Evolutionary conservation across 1,140 invertebrate genomes (phyloP).

Genomic region (Pentalonia nigronervosa): DNA sequence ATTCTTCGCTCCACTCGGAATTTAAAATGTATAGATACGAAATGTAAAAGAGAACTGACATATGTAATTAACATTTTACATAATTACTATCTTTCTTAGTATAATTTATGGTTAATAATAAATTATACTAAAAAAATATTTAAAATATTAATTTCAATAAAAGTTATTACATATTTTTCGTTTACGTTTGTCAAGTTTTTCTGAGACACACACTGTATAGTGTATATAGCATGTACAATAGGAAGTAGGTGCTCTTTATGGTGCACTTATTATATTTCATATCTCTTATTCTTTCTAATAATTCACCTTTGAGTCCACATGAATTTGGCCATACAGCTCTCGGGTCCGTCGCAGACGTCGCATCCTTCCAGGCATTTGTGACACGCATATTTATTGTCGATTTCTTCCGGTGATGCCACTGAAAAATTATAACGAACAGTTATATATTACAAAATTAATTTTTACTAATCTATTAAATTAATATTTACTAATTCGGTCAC

Average conservation of each 20-base stretch:
- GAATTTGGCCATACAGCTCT: constrained; percentile 42
- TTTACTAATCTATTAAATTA: no score
- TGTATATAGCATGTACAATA: neutral
- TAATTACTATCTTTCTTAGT: neutral
- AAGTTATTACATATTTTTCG: neutral
- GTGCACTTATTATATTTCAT: neutral
- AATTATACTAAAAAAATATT: neutral
- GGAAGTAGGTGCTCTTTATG: neutral
- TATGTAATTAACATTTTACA: neutral
- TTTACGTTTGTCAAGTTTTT: neutral
- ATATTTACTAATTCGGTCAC: neutral
- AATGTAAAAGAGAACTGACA: neutral
- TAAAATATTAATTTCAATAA: neutral
- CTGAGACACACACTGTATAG: neutral
- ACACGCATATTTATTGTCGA: constrained; percentile 28
- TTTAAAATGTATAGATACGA: no score
- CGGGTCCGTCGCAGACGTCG: neutral
- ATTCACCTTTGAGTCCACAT: constrained; percentile 38
- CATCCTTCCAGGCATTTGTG: constrained; percentile 41
- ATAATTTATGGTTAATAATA: neutral
- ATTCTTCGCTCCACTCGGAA: no score
- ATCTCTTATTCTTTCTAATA: neutral
- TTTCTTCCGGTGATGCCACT: constrained; percentile 7
- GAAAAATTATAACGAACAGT: neutral
- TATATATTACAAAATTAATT: no score